A percentile compares a stretch with the other conserved stretches of the same genome.
These are phyloP conservation scores for Lota lota DNA, from an alignment of 2,113 vertebrate genomes.

Conservation along the genomic window DNA sequence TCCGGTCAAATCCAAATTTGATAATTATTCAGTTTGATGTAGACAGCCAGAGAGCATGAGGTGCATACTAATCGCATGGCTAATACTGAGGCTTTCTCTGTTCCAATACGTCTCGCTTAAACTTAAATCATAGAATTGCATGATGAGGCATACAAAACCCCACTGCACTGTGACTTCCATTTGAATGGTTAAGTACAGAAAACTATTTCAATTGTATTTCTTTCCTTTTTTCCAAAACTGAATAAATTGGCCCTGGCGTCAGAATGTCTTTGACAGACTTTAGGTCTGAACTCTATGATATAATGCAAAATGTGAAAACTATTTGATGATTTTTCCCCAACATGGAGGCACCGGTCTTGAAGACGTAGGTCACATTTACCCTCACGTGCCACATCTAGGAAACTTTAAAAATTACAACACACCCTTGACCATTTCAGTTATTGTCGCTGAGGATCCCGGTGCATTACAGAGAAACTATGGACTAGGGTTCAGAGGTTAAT, in stretches of 20 bases:
- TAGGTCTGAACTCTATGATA: not conserved
- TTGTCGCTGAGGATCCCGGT: too few species aligned
- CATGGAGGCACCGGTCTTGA: too few species aligned
- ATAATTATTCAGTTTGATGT: slow-evolving; percentile 23
- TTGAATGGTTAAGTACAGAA: too few species aligned
- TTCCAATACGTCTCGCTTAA: slow-evolving; percentile 8
- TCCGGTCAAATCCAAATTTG: not conserved
- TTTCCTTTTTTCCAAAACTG: not conserved
- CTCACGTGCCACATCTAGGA: too few species aligned
- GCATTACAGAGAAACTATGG: too few species aligned
- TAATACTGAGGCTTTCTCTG: slow-evolving; percentile 30
- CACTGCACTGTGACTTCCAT: too few species aligned
- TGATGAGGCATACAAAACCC: slow-evolving; percentile 16
- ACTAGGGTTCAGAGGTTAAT: too few species aligned
- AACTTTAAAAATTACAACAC: too few species aligned
- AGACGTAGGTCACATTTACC: too few species aligned
- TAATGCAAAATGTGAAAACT: too few species aligned
- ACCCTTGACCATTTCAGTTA: too few species aligned
- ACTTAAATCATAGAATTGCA: slow-evolving; percentile 31
- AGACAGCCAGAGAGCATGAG: slow-evolving; percentile 16
- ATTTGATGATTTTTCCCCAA: too few species aligned
- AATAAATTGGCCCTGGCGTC: slow-evolving; percentile 8
- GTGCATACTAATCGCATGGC: slow-evolving; percentile 28
- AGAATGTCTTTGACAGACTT: slow-evolving; percentile 13
- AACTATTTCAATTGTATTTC: not conserved